phyloP scores from a whole-genome alignment of 2,797 vertebrate genomes.

The Antennarius maculatus region DNA sequence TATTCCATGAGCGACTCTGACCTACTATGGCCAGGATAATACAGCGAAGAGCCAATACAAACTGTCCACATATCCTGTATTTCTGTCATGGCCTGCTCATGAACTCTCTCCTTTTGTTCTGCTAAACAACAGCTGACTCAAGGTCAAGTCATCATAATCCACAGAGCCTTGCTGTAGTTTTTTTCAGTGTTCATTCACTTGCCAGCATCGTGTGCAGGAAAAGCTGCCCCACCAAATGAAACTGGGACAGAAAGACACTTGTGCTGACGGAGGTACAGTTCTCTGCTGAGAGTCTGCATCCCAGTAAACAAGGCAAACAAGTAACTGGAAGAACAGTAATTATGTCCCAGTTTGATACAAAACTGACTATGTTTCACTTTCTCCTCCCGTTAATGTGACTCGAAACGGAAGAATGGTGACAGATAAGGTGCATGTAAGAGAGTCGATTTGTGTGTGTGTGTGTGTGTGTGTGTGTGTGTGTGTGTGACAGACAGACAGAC shows the following conservation, averaged over 20 bases:
- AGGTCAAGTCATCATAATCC: conserved; percentile 47
- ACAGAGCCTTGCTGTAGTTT: conserved; percentile 27
- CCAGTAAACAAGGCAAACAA: background rate
- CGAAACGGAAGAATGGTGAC: too few species aligned
- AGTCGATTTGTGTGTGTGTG: too few species aligned
- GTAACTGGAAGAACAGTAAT: conserved; percentile 15
- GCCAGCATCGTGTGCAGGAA: conserved; percentile 13
- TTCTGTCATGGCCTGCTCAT: conserved; percentile 44
- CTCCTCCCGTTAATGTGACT: too few species aligned
- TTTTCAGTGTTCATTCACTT: conserved; percentile 13
- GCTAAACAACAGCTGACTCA: conserved; percentile 37
- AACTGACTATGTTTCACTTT: background rate
- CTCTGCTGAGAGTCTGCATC: conserved; percentile 6
- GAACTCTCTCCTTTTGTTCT: conserved; percentile 49
- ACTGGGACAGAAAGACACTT: conserved; percentile 39
- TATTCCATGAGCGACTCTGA: conserved; percentile 27
- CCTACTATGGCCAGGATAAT: conserved; percentile 43
- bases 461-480: too few species aligned
- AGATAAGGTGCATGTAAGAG: too few species aligned
- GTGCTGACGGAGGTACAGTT: conserved; percentile 35
- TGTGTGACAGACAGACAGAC: too few species aligned
- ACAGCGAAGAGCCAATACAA: conserved; percentile 49
- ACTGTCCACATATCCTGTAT: conserved; percentile 49
- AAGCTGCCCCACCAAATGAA: conserved; percentile 26
- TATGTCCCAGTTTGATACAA: conserved; percentile 7